phyloP scores from a whole-genome alignment of 2,113 vertebrate genomes.

The Sciurus niger region DNA sequence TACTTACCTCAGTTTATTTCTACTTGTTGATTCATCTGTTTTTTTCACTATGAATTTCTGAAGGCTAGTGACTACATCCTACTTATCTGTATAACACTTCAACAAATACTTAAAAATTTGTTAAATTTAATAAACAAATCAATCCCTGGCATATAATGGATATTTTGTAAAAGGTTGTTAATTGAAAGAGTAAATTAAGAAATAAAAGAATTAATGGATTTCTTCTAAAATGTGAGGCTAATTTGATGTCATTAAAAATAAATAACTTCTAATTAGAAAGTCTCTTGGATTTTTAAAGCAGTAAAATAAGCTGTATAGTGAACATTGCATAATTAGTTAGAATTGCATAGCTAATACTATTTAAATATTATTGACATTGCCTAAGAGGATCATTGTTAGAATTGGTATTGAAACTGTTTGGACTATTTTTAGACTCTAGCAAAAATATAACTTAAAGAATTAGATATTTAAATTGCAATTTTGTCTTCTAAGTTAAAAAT shows the following conservation, averaged over 20 bases:
- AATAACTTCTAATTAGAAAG: not conserved
- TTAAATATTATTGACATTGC: not conserved
- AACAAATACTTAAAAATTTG: not conserved
- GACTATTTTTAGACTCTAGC: not conserved
- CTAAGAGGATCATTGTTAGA: not conserved
- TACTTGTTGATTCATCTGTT: not conserved
- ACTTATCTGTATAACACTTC: not conserved
- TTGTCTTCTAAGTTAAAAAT: slow-evolving; percentile 3
- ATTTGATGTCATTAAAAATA: slow-evolving; percentile 23
- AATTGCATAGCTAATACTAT: not conserved
- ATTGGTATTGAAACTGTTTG: not conserved
- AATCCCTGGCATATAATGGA: not conserved
- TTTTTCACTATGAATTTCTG: not conserved
- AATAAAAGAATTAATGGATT: not conserved
- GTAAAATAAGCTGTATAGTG: not conserved
- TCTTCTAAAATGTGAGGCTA: not conserved
- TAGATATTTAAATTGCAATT: not conserved
- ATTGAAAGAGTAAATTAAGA: slow-evolving; percentile 8
- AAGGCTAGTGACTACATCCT: not conserved
- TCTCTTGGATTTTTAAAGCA: not conserved
- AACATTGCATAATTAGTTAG: not conserved
- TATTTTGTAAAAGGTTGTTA: not conserved
- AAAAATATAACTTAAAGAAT: not conserved
- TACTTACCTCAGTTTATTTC: not conserved
- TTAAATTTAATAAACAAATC: slow-evolving; percentile 5